Conservation (phyloP, 2,113 vertebrate genomes). For the Gnathochromis pfefferi region DNA sequence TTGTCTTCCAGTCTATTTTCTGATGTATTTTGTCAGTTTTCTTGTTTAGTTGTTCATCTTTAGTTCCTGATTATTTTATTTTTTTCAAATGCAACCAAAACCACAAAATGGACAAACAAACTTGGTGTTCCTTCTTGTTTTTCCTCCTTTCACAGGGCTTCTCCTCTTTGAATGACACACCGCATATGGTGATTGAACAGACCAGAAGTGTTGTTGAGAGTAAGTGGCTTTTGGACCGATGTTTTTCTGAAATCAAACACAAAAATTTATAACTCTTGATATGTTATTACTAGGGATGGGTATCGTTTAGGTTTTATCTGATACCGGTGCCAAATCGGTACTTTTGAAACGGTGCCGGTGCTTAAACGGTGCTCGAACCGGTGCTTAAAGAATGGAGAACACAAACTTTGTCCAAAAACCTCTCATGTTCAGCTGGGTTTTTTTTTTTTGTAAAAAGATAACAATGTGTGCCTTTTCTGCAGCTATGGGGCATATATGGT, state of each 20-base stretch:
- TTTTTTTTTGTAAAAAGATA: no score
- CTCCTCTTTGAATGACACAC: conserved; percentile 80
- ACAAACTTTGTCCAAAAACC: no score
- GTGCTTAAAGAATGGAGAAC: no score
- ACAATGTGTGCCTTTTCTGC: no score
- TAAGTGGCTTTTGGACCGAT: conserved; percentile 40
- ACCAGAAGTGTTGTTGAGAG: conserved; percentile 75
- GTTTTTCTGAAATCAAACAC: not conserved
- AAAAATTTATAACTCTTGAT: not conserved
- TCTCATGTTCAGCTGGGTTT: no score
- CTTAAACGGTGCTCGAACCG: no score
- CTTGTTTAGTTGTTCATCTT: not conserved
- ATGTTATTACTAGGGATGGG: no score
- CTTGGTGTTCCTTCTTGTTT: not conserved
- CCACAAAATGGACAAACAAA: not conserved
- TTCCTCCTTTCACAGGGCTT: conserved; percentile 72
- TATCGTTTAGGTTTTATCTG: no score
- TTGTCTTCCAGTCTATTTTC: not conserved
- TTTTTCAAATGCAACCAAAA: not conserved
- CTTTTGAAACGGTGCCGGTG: no score
- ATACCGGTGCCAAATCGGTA: no score
- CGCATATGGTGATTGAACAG: conserved; percentile 78
- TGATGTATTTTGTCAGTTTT: not conserved
- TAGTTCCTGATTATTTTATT: not conserved
- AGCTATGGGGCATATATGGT: no score